Conservation (phyloP, 2,113 vertebrate species). For the Chlorocebus sabaeus region DNA sequence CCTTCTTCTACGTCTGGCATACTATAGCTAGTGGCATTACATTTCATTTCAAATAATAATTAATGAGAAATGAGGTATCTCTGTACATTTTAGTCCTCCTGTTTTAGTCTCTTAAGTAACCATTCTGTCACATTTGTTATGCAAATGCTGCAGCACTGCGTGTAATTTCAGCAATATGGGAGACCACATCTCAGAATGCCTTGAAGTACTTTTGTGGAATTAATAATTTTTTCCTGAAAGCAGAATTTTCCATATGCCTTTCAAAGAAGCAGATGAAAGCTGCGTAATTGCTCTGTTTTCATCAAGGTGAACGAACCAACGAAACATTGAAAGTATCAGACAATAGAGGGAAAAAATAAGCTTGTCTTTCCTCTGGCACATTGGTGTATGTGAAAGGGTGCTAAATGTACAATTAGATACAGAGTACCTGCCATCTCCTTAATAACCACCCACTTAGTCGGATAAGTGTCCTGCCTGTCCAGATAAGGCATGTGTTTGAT, state of each 20-base stretch:
- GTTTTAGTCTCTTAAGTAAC: constrained; percentile 84
- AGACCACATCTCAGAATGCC: constrained; percentile 76
- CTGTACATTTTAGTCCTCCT: constrained; percentile 82
- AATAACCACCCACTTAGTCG: constrained; percentile 64
- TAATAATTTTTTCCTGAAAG: constrained; percentile 76
- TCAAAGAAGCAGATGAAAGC: constrained; percentile 77
- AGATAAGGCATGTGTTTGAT: constrained; percentile 72
- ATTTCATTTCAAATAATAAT: constrained; percentile 82
- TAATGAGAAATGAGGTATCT: constrained; percentile 78
- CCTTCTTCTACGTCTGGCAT: constrained; percentile 69
- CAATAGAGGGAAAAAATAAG: constrained; percentile 44
- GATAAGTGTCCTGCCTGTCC: constrained; percentile 48
- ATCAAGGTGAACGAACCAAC: constrained; percentile 74
- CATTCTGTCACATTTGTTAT: constrained; percentile 84
- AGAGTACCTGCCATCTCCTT: constrained; percentile 54
- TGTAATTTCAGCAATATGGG: constrained; percentile 81
- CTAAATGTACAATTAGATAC: constrained; percentile 59
- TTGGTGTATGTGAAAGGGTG: constrained; percentile 64
- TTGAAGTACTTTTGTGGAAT: constrained; percentile 78
- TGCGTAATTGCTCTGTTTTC: constrained; percentile 76
- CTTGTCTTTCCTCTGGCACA: constrained; percentile 41
- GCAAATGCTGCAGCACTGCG: constrained; percentile 77
- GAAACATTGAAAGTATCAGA: constrained; percentile 70
- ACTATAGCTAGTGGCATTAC: constrained; percentile 78
- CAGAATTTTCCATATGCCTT: constrained; percentile 68